Evolutionary conservation across 1,140 invertebrate genomes (phyloP), one percentile per base, ranked within the genome.

Genomic region (Cataglyphis hispanica): DNA sequence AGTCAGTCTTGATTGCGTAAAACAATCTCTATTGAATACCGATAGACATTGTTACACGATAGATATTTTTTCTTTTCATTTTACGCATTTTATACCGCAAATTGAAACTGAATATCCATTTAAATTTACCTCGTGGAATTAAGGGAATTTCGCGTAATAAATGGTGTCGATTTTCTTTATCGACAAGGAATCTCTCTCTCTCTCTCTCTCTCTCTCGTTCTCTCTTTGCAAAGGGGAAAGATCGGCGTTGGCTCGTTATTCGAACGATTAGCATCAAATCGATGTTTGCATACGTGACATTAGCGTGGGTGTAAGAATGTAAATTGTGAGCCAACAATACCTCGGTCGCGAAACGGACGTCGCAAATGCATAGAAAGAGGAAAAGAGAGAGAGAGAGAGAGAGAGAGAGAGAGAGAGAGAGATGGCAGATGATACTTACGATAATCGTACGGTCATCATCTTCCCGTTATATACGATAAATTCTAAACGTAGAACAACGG

Each of bases 371-470:
- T 2, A 58, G 37, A 58, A 40, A 72, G 27, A 46, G 64, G 46
- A 31, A 58, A 40, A 72, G 27, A 46, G 70, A 70, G 56, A 84
- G 74, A 77, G 56, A 75, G 69, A 74, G 85, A 87, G 60, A 75
- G 40, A 87, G 58, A 87, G 86, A 85, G 34, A 69, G 46, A 66
- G 40, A 80, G 58, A 27, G 43, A 76, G 46, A 80, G 60, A 85
- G 67, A 88, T 43, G 61, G 84, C n/a, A 69, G 37, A 74, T 72
- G 78, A 89, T 89, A 89, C 85, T 90, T 87, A 89, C 56, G 85
- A 74, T 90, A 90, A 90, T 89, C 88, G 70, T 89, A 90, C 4
- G 86, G 89, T 87, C 85, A 89, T 90, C 88, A 89, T 89, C 88
- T 76, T 90, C 88, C 89, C 89, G 89, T 90, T 90, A 90, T 77